Conservation (phyloP, 2,888 invertebrate species). For the Rhagophthalmus giganteus region DNA sequence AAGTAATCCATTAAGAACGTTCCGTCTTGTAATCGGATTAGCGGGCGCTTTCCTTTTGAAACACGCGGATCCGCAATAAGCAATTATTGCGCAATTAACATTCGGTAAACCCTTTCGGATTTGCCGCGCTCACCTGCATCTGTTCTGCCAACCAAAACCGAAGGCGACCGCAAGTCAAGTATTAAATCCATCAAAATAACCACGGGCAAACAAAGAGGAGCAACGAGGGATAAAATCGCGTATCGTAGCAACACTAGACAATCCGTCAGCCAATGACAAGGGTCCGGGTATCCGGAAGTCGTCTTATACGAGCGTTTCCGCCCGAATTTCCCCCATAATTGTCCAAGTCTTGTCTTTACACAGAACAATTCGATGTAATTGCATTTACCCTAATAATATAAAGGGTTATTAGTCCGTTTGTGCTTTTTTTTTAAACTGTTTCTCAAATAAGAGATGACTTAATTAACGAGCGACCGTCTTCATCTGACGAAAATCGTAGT, state of each 20-base stretch:
- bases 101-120: neutral
- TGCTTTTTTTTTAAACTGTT: constrained; percentile 6
- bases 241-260: constrained; percentile 25
- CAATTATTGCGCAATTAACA: neutral
- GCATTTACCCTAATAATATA: constrained; percentile 21
- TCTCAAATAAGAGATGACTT: neutral
- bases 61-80: neutral
- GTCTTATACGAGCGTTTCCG: constrained; percentile 31
- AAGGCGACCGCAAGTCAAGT: constrained; percentile 11
- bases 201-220: constrained; percentile 16
- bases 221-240: constrained; percentile 24
- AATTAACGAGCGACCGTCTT: no score
- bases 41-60: no score
- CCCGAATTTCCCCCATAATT: constrained; percentile 30
- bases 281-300: constrained; percentile 30
- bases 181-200: constrained; percentile 15
- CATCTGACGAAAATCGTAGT: no score
- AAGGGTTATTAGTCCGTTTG: constrained; percentile 11
- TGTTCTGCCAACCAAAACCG: constrained; percentile 4
- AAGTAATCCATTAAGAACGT: neutral
- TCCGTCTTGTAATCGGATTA: no score
- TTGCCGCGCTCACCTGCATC: constrained; percentile 3
- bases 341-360: constrained; percentile 29
- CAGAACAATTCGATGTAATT: constrained; percentile 24
- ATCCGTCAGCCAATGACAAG: constrained; percentile 31